phyloP scores from a whole-genome alignment of 2,888 invertebrate species.

The Cantharis flavilabris region DNA sequence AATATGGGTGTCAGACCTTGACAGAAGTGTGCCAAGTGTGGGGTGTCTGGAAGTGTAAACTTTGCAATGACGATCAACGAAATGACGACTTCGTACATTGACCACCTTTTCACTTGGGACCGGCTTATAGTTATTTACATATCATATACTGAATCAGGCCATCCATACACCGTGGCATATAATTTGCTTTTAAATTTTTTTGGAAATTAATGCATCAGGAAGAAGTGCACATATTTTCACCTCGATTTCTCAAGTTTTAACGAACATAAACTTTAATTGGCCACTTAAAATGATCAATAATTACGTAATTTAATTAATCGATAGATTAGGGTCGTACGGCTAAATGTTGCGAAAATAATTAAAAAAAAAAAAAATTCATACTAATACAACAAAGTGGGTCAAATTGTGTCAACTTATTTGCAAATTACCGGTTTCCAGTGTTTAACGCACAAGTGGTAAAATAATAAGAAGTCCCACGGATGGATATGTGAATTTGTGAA shows the following conservation, averaged over 20 bases:
- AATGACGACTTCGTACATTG: not conserved
- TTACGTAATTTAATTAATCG: not conserved
- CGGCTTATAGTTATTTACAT: too few relatives aligned
- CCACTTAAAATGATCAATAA: not conserved
- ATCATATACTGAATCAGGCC: too few relatives aligned
- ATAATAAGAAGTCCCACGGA: constrained; percentile 30
- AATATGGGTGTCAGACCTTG: not conserved
- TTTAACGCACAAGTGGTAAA: constrained; percentile 20
- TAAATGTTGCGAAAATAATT: not conserved
- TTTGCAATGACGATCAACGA: not conserved
- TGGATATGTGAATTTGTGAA: constrained; percentile 16
- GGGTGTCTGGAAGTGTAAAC: not conserved
- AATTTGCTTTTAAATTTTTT: too few relatives aligned
- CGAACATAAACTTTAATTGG: not conserved
- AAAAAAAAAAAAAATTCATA: not conserved
- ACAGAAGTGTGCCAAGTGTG: not conserved
- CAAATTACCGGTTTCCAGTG: constrained; percentile 23
- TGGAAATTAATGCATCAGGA: not conserved
- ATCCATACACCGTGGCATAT: too few relatives aligned
- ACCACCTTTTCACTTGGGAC: not conserved
- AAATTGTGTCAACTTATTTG: constrained; percentile 14
- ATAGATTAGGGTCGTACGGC: not conserved
- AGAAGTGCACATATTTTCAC: not conserved
- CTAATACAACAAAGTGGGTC: constrained; percentile 7
- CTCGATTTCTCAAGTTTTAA: not conserved